Percentiles rank a stretch among this genome's conserved stretches.
Evolutionary conservation across 2,888 invertebrate species (phyloP).

Genomic region (Eumacrocentrus americanus): DNA sequence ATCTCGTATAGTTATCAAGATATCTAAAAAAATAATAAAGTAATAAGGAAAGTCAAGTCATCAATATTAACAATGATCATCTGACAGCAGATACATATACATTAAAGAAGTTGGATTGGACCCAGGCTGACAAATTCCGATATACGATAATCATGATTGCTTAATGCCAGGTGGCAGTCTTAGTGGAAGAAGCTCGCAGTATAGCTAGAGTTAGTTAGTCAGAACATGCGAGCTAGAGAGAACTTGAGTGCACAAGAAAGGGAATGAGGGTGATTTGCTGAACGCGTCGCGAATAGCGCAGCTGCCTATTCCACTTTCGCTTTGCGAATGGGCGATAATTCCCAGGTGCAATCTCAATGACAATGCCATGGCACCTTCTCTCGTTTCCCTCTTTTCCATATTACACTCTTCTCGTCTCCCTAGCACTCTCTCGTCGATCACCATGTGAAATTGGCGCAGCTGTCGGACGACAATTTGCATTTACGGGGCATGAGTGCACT

Average conservation of each 20-base stretch:
- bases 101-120: no score
- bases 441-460: constrained; percentile 18
- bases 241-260: neutral
- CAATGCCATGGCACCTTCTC: constrained; percentile 24
- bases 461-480: constrained; percentile 27
- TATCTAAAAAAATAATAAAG: neutral
- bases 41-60: no score
- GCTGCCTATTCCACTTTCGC: constrained; percentile 31
- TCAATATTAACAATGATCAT: neutral
- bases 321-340: constrained; percentile 18
- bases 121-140: neutral
- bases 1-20: no score
- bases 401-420: neutral
- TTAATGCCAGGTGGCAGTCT: neutral
- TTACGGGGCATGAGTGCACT: neutral
- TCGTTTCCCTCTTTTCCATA: neutral
- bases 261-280: constrained; percentile 27
- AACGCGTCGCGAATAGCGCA: constrained; percentile 24
- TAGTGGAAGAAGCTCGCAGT: neutral
- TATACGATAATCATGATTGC: constrained; percentile 11
- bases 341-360: constrained; percentile 33
- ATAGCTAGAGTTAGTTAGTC: neutral
- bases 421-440: neutral
- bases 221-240: neutral
- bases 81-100: neutral